Evolutionary conservation across 2,797 vertebrate genomes (phyloP), one percentile per base, ranked within the genome.

Genomic region (Typhlichthys eigenmanni): DNA sequence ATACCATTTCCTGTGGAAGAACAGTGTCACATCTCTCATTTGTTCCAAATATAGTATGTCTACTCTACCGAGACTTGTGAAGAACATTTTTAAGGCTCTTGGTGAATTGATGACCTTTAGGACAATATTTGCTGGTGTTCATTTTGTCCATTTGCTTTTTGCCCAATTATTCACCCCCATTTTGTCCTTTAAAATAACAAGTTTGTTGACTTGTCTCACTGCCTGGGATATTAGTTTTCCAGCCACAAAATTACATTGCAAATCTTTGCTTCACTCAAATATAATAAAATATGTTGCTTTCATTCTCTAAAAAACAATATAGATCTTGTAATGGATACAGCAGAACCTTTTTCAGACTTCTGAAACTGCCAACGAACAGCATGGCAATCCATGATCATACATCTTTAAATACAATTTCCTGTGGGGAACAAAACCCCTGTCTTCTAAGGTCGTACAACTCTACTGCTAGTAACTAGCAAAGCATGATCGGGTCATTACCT

Each of bases 331-430:
- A 82, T 68, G 64, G 72, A 68, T 50, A 38, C 71, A 51, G 70
- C 72, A 79, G 57, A 85, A 76, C 79, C 78, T 72, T 67, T 55
- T 51, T 59, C 61, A 50, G 82, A 76, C 80, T 78, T 85, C 80
- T 83, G 81, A 87, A 74, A 76, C 74, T 50, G 71, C 69, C 72
- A 80, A 73, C 76, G 82, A 89, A 83, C 82, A 85, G 73, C 75
- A 68, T 70, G 71, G 68, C 84, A 87, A 92, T 88, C 88, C 85
- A 75, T 90, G 88, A 90, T 85, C 38, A 43, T 43, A 89, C 17
- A 71, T 83, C 86, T 86, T 89, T 88, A 90, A 89, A 85, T 72
- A 89, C 88, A 90, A 92, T 92, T 92, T 93, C 92, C 89, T 91
- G 89, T 85, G 58, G 75, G 80, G 84, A 88, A 59, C 87, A 84